Evolutionary conservation across 2,888 invertebrate species (phyloP).

Genomic region (Amiota minor): DNA sequence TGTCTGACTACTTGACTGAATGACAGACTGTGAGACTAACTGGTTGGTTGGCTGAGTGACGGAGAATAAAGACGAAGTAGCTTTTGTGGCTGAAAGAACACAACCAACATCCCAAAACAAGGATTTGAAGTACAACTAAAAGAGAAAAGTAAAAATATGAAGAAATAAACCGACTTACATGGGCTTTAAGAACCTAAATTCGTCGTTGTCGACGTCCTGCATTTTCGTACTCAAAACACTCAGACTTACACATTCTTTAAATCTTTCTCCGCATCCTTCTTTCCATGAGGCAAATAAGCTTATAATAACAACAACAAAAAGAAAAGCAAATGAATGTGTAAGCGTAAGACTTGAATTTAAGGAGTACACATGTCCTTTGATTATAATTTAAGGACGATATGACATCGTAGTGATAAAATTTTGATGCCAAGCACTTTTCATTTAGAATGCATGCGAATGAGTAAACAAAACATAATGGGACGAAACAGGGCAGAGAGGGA

Average conservation of each 20-base stretch:
- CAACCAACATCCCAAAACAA: background rate
- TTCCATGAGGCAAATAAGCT: slow-evolving; percentile 54
- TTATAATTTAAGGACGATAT: slow-evolving; percentile 69
- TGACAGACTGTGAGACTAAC: background rate
- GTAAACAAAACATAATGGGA: background rate
- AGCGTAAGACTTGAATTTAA: slow-evolving; percentile 29
- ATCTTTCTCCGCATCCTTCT: slow-evolving; percentile 6
- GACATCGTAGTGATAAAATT: slow-evolving; percentile 66
- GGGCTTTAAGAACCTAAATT: slow-evolving; percentile 34
- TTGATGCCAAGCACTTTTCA: slow-evolving; percentile 41
- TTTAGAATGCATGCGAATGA: background rate
- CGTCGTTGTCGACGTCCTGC: slow-evolving; percentile 4
- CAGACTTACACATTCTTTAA: background rate
- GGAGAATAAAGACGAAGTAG: background rate
- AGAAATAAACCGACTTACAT: slow-evolving; percentile 32
- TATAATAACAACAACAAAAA: slow-evolving; percentile 38
- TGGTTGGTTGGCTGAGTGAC: slow-evolving; percentile 18
- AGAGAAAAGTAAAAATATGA: background rate
- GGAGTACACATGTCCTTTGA: slow-evolving; percentile 61
- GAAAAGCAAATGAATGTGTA: slow-evolving; percentile 19
- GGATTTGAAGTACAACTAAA: background rate
- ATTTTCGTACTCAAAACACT: background rate
- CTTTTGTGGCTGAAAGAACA: slow-evolving; percentile 7
- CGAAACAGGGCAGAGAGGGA: background rate
- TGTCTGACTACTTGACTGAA: background rate